A percentile compares a stretch with the other conserved stretches of the same genome.
Evolutionary conservation across 2,113 vertebrate genomes (phyloP).

Genomic region (Corythornis madagascariensis): DNA sequence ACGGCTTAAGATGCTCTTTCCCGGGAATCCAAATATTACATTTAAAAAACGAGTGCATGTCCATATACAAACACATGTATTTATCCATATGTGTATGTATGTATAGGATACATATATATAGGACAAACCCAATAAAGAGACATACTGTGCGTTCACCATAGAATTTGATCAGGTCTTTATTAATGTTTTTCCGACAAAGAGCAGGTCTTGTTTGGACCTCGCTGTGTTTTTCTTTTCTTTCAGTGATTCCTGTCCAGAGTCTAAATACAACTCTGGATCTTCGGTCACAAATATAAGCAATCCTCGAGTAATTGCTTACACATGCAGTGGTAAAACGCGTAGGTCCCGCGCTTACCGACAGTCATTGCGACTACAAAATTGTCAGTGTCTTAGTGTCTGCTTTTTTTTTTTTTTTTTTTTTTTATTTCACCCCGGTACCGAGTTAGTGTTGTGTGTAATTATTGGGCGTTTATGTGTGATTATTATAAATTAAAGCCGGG

Average conservation of each 20-base stretch:
- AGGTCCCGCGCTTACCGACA: background rate
- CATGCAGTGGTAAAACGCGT: background rate
- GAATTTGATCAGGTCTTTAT: background rate
- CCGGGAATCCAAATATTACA: background rate
- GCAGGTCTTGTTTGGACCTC: background rate
- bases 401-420: too few relatives aligned
- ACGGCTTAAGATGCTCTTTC: background rate
- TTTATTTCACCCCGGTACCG: too few relatives aligned
- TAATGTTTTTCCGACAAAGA: background rate
- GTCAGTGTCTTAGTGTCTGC: background rate
- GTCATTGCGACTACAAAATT: background rate
- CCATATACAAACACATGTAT: background rate
- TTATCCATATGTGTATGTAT: background rate
- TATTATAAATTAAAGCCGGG: too few relatives aligned
- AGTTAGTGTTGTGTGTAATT: too few relatives aligned
- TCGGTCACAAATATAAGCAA: slow-evolving; percentile 45
- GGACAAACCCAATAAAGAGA: background rate
- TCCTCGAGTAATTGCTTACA: slow-evolving; percentile 62
- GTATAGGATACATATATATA: background rate
- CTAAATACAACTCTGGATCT: background rate
- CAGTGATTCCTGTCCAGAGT: background rate
- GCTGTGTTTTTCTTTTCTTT: background rate
- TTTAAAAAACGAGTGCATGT: background rate
- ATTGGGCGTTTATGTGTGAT: too few relatives aligned
- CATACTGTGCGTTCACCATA: background rate